Conservation (phyloP, 2,888 invertebrate species). For the Carcina quercana region DNA sequence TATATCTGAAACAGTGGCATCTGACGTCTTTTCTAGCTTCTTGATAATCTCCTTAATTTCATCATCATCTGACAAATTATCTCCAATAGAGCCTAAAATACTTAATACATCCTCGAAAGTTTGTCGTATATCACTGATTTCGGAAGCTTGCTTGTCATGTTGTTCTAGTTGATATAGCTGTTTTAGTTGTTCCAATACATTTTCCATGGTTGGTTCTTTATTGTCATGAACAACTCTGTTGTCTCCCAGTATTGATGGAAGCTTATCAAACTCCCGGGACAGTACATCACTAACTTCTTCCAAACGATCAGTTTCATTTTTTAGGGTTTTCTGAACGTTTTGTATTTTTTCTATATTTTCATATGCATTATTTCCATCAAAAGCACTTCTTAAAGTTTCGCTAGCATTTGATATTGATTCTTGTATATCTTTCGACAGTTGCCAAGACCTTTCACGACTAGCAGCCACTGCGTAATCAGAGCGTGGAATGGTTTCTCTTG, state of each 20-base stretch:
- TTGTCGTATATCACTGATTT: slow-evolving; percentile 32
- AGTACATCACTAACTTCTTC: slow-evolving; percentile 34
- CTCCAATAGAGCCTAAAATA: slow-evolving; percentile 19
- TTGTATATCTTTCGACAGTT: slow-evolving; percentile 17
- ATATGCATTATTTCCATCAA: slow-evolving; percentile 20
- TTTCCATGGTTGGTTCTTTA: slow-evolving; percentile 26
- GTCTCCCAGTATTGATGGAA: slow-evolving; percentile 34
- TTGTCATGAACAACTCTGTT: slow-evolving; percentile 19
- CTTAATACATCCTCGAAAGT: slow-evolving; percentile 34
- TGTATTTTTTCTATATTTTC: slow-evolving; percentile 24
- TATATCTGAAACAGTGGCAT: slow-evolving; percentile 17
- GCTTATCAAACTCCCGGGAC: slow-evolving; percentile 34
- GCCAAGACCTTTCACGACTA: slow-evolving; percentile 11
- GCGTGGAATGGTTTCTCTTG: no score
- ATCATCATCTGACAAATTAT: slow-evolving; percentile 18
- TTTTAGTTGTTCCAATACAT: slow-evolving; percentile 35
- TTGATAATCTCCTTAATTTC: slow-evolving; percentile 31
- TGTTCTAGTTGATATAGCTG: slow-evolving; percentile 33
- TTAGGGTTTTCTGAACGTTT: slow-evolving; percentile 26
- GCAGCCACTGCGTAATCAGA: background rate
- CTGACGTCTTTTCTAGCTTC: slow-evolving; percentile 10
- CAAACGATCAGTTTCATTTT: slow-evolving; percentile 35
- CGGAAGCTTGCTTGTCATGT: slow-evolving; percentile 28
- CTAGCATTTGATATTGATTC: slow-evolving; percentile 23
- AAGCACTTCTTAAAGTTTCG: slow-evolving; percentile 21